Percentiles rank a stretch among this genome's conserved stretches.
Evolutionary conservation across 2,113 vertebrate genomes (phyloP).

Genomic region (Edolisoma coerulescens): DNA sequence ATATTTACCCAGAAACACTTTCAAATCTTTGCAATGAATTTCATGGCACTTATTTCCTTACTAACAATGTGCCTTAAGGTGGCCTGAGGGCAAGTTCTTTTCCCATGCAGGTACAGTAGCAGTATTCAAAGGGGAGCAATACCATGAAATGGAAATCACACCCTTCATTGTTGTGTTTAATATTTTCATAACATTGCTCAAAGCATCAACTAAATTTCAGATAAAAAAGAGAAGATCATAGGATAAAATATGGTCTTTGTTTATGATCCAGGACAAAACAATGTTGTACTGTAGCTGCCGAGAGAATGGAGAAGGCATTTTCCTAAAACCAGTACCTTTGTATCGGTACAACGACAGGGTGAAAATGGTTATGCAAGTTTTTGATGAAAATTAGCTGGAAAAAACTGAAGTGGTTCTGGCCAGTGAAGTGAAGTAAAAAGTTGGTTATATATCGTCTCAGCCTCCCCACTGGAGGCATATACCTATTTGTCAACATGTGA

Average conservation of each 20-base stretch:
- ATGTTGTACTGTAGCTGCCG: background rate
- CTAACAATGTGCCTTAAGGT: background rate
- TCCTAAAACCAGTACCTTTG: background rate
- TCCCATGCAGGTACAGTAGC: background rate
- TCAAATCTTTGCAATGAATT: background rate
- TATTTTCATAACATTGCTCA: background rate
- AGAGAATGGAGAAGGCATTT: background rate
- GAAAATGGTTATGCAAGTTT: background rate
- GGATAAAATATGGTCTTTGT: background rate
- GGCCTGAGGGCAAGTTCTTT: background rate
- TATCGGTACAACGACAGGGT: background rate
- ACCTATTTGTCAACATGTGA: background rate
- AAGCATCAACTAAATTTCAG: background rate
- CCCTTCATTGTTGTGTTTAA: background rate
- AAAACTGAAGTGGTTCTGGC: background rate
- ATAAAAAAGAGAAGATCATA: background rate
- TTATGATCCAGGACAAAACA: background rate
- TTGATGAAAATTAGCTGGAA: background rate
- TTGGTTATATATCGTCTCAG: background rate
- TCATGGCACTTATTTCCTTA: background rate
- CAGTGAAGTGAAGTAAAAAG: background rate
- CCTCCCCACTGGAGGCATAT: background rate
- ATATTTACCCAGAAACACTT: background rate
- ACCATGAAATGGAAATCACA: background rate
- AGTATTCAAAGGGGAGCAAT: background rate